Base-by-base conservation (phyloP, 2,797 vertebrate species). In the Thamnophis elegans region DNA sequence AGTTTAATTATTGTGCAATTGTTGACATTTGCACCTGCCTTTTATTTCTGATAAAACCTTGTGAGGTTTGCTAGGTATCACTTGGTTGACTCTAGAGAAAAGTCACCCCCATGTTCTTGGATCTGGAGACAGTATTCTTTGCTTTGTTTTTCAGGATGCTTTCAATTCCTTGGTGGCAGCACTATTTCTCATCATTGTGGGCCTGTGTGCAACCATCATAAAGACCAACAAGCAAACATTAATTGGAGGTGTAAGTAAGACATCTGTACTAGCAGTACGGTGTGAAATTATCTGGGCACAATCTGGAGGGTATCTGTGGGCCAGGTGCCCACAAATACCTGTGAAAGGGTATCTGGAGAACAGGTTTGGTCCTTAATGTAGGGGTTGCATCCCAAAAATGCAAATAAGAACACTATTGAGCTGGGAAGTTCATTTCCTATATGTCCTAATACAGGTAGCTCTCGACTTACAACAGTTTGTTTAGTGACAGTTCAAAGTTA, bases 201-300 rank as follows among this genome's bases (percentile, higher is more conserved):
- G 91, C 98, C 98, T 96, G 28, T 98, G 90, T 85, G 98, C 98
- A 13, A 0, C 98, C 62, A 93, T 96, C 26, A 96, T 97, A 11
- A 96, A 97, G 96, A 97, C 91, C 54, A 94, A 96, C 88, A 92
- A 88, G 0, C 95, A 94, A 13, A 97, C 92, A 0, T 56, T 98
- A 95, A 94, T 95, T 54, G 99, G 98, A 98, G 98, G 98, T 97
- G 99, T 99, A 97, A 99, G 98, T 98, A 73, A 59, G 51, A 68
- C 28, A 0, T 91, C 89, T 54, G 14, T 92, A 85, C 56, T 12
- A 16, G 47, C 85, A 93, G 78, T 78, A 90, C 68, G 87, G 90
- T 90, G 32, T 42, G 68, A 78, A 78, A 82, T 4, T 68, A 56
- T 32, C 56, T 47, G 0, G 9, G 58, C 82, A 16, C 25, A 68